phyloP scores from a whole-genome alignment of 2,888 invertebrate genomes.

The Tuta absoluta region DNA sequence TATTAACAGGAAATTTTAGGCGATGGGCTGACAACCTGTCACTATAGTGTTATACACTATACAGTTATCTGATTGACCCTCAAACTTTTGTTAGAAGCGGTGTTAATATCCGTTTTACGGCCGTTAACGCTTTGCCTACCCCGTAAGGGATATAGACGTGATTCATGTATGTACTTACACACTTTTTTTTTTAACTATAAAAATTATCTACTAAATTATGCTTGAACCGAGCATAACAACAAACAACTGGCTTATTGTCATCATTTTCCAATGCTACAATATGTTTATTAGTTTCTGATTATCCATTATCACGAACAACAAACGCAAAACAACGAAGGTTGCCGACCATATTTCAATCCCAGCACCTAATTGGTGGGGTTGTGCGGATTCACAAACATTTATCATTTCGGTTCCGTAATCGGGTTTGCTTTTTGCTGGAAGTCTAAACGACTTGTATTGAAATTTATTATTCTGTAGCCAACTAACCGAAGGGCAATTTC shows the following conservation, averaged over 20 bases:
- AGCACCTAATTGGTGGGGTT: conserved; percentile 26
- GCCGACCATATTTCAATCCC: conserved; percentile 24
- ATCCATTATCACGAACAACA: conserved; percentile 5
- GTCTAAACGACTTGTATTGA: background rate
- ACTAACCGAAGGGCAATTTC: background rate
- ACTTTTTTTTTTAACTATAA: too few species aligned
- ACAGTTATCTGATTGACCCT: too few species aligned
- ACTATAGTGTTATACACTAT: too few species aligned
- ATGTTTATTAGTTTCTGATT: conserved; percentile 3
- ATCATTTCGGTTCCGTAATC: conserved; percentile 8
- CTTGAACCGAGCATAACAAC: too few species aligned
- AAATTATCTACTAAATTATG: too few species aligned
- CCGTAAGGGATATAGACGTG: too few species aligned
- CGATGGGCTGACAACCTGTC: too few species aligned
- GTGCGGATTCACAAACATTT: conserved; percentile 18
- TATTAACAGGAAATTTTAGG: too few species aligned
- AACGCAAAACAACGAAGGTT: conserved; percentile 9
- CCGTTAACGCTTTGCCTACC: too few species aligned
- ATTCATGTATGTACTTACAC: too few species aligned
- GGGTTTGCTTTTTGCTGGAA: background rate
- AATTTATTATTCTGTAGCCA: background rate
- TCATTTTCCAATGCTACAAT: background rate
- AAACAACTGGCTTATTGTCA: background rate
- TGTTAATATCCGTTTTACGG: too few species aligned
- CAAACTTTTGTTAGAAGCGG: too few species aligned